Evolutionary conservation across 2,888 invertebrate genomes (phyloP).

Genomic region (Lottia gigantea): DNA sequence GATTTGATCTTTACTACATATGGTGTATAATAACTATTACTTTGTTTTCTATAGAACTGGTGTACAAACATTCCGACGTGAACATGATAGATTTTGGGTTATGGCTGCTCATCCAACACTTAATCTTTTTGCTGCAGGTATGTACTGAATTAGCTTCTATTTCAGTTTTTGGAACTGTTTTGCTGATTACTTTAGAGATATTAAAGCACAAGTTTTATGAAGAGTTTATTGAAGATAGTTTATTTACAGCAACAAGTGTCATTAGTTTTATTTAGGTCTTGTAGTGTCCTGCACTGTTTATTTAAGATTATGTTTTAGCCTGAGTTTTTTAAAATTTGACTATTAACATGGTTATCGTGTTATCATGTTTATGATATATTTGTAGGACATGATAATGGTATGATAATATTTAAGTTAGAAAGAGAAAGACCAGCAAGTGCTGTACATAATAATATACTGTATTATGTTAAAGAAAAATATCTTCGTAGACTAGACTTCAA

Average conservation of each 20-base stretch:
- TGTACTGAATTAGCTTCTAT: constrained; percentile 11
- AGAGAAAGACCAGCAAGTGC: constrained; percentile 96
- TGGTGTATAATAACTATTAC: no score
- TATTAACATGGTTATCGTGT: neutral
- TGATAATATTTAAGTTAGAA: constrained; percentile 91
- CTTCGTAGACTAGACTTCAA: constrained; percentile 92
- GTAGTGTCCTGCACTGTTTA: no score
- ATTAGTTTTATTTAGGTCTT: no score
- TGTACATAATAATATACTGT: constrained; percentile 90
- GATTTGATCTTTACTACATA: no score
- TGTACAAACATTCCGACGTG: constrained; percentile 76
- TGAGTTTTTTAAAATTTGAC: no score
- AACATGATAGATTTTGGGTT: constrained; percentile 98
- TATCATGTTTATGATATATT: neutral
- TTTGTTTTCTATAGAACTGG: constrained; percentile 55
- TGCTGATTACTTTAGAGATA: no score
- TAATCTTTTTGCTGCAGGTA: constrained; percentile 95
- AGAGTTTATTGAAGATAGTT: no score
- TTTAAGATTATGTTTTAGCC: no score
- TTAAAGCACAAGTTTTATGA: no score
- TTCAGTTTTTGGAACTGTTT: neutral
- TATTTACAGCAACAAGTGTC: no score
- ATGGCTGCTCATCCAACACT: constrained; percentile 92
- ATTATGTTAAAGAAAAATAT: constrained; percentile 94
- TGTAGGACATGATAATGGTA: constrained; percentile 90